Conservation (phyloP, 2,797 vertebrate genomes). For the Petrocephalus sullivani region DNA sequence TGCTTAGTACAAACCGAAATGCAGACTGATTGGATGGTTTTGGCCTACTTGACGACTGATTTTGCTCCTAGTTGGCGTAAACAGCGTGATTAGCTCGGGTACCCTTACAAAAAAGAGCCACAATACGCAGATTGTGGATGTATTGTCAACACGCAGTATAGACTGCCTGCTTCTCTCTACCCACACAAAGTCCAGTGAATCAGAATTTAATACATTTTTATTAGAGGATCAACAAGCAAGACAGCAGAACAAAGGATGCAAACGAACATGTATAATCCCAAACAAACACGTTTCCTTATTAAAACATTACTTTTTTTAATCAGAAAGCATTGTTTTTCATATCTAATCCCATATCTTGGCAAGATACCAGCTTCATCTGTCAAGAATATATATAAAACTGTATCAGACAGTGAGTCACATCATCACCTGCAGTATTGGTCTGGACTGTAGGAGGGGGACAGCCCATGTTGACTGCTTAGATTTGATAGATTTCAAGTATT, state of each 20-base stretch:
- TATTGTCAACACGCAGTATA: background rate
- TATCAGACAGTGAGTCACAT: background rate
- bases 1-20: background rate
- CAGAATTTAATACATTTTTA: background rate
- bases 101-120: background rate
- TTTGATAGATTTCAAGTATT: background rate
- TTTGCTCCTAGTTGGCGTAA: background rate
- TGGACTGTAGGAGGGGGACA: background rate
- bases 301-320: background rate
- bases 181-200: background rate
- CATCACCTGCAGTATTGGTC: background rate
- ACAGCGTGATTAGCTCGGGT: background rate
- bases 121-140: background rate
- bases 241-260: background rate
- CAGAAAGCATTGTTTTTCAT: background rate
- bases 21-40: background rate
- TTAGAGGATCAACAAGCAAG: background rate
- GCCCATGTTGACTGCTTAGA: too few species aligned
- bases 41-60: background rate
- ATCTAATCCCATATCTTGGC: background rate
- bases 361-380: background rate
- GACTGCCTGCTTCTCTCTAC: background rate
- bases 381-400: background rate
- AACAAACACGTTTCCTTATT: background rate
- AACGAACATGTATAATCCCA: background rate